Percentiles rank a stretch among this genome's conserved stretches.
phyloP scores from a whole-genome alignment of 2,113 vertebrate species.

The Sinocyclocheilus grahami region DNA sequence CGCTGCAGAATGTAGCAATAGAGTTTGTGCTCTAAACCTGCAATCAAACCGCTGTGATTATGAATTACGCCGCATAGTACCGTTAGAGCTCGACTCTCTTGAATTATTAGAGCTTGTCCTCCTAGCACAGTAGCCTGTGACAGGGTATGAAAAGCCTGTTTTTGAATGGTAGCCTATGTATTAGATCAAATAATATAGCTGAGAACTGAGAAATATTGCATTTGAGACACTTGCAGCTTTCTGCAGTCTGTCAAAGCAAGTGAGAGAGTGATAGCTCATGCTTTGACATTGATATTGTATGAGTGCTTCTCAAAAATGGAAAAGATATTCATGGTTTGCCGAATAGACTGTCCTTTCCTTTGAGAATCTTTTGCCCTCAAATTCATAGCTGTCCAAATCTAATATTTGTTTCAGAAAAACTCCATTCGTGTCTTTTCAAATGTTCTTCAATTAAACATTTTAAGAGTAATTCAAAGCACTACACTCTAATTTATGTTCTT shows the following conservation, averaged over 20 bases:
- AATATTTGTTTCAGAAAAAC: neutral
- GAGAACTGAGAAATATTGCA: conserved; percentile 6
- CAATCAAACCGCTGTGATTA: conserved; percentile 37
- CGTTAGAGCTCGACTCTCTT: neutral
- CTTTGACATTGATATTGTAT: conserved; percentile 28
- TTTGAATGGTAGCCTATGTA: conserved; percentile 1
- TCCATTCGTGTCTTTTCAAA: neutral
- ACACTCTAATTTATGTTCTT: neutral
- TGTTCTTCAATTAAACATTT: neutral
- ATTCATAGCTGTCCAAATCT: neutral
- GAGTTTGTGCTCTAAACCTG: conserved; percentile 15
- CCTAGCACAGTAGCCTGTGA: neutral
- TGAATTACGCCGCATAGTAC: conserved; percentile 48
- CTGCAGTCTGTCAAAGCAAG: conserved; percentile 50
- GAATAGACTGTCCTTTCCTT: neutral
- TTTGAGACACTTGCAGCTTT: conserved; percentile 9
- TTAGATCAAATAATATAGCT: conserved; percentile 14
- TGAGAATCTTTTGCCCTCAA: neutral
- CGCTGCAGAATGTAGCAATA: conserved; percentile 22
- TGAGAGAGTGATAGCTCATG: conserved; percentile 53
- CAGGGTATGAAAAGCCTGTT: neutral
- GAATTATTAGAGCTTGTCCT: conserved; percentile 12
- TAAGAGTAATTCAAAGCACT: neutral
- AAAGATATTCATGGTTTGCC: neutral
- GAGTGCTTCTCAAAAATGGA: conserved; percentile 16